Evolutionary conservation across 1,140 invertebrate genomes (phyloP).

Genomic region (Vanessa tameamea): DNA sequence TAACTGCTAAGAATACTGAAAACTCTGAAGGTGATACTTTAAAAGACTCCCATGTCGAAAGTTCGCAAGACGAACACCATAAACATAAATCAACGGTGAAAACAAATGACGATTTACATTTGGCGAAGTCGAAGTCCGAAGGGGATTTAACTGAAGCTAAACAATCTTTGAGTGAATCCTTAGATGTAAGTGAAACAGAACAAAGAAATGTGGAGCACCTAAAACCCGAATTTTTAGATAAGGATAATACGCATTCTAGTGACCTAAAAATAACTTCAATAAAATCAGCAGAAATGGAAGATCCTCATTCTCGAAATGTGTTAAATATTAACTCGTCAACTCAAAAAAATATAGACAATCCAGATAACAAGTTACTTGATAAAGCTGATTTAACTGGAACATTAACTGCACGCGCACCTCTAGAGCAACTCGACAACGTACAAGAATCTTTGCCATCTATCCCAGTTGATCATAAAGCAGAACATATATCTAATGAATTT

Average conservation of each 20-base stretch:
- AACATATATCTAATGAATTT: background rate
- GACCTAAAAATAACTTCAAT: background rate
- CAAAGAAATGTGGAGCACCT: background rate
- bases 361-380: background rate
- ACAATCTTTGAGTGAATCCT: too few species aligned
- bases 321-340: background rate
- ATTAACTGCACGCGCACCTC: background rate
- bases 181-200: background rate
- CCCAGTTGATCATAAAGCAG: background rate
- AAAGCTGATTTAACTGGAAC: background rate
- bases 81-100: background rate
- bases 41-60: background rate
- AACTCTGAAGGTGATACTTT: background rate
- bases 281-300: background rate
- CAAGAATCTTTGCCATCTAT: background rate
- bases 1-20: background rate
- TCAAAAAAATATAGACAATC: background rate
- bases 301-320: background rate
- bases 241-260: background rate
- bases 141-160: background rate
- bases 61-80: background rate
- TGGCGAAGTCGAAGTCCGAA: background rate
- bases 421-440: background rate
- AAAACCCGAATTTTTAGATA: background rate
- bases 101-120: background rate